Base-by-base conservation (phyloP, 2,113 vertebrate species). In the Brienomyrus brachyistius region DNA sequence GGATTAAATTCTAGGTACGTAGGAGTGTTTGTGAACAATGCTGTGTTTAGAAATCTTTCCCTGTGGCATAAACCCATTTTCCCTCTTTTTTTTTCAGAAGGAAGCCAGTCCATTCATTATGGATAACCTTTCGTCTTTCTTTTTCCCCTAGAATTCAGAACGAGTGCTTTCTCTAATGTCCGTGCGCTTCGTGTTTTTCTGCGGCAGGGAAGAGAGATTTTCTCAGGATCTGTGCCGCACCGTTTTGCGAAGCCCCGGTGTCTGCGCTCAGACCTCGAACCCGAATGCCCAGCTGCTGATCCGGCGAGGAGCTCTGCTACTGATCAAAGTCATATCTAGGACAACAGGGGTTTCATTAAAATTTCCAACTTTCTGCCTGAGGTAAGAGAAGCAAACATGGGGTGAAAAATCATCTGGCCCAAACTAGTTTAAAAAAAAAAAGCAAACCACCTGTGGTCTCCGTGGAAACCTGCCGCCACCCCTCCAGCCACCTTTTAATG, bases 401-500 rank as follows among this genome's bases (percentile, higher is more conserved):
- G 95, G 94, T 87, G 94, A 93, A 95, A 86, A 95, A 96, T 96
- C 96, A 97, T 97, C 96, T 96, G 96, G 96, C 95, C 96, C 95
- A 96, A 97, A 96, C 96, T 97, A 96, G 95, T 97, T 97, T 95
- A 31, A 96, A 95, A 94, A 31, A 31, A 31, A 95, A 95, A 95
- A 95, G 93, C 92, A 93, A 97, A 97, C 96, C 97, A 98, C 97
- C 97, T 97, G 97, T 97, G 97, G 97, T 97, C 96, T 97, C 96
- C 96, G 95, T 96, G 95, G 96, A 96, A 97, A 97, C 96, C 96
- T 96, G 94, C 96, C 96, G 95, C 94, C 95, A 95, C 96, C 95
- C 97, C 97, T 97, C 96, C 96, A 98, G 97, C 96, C 96, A 97
- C 96, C 97, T 98, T 98, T 98, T 98, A 98, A 98, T 98, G 97